These are phyloP conservation scores for Epicauta chinensis DNA, from an alignment of 1,140 invertebrate species.

Conservation along the genomic window DNA sequence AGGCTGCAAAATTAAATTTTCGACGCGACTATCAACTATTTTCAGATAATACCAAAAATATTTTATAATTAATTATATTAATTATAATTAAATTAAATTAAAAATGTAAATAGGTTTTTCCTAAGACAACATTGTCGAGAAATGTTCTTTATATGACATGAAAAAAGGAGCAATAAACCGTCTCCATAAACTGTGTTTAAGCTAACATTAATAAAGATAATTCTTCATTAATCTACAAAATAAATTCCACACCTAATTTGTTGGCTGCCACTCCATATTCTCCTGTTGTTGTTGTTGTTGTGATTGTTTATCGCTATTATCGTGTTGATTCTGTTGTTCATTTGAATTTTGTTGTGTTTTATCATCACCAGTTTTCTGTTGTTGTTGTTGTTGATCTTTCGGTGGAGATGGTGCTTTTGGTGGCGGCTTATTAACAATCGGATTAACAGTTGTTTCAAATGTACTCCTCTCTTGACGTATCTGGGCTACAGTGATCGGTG, in stretches of 20 bases:
- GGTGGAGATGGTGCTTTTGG: conserved; percentile 58
- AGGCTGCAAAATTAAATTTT: background rate
- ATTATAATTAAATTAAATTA: background rate
- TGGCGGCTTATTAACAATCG: conserved; percentile 80
- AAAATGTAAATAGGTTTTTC: background rate
- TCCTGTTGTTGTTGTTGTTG: conserved; percentile 23
- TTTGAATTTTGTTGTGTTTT: conserved; percentile 22
- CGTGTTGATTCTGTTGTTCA: conserved; percentile 12
- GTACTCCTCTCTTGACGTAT: conserved; percentile 65
- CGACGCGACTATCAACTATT: background rate
- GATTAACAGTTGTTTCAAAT: conserved; percentile 62
- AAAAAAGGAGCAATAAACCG: background rate
- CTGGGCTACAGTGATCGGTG: conserved; percentile 68
- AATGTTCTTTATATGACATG: background rate
- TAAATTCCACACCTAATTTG: conserved; percentile 24
- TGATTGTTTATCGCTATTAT: conserved; percentile 15
- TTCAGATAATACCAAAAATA: background rate
- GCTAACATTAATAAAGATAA: background rate
- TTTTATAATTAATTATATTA: no score
- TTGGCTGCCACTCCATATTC: conserved; percentile 36
- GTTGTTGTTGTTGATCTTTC: conserved; percentile 42
- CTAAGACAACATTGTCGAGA: background rate
- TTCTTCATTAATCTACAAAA: background rate
- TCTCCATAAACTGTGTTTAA: background rate
- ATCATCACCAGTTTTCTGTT: conserved; percentile 25